A percentile compares a stretch with the other conserved stretches of the same genome.
These are phyloP conservation scores for Sceloporus tristichus DNA, from an alignment of 2,113 vertebrate species.

Conservation along the genomic window DNA sequence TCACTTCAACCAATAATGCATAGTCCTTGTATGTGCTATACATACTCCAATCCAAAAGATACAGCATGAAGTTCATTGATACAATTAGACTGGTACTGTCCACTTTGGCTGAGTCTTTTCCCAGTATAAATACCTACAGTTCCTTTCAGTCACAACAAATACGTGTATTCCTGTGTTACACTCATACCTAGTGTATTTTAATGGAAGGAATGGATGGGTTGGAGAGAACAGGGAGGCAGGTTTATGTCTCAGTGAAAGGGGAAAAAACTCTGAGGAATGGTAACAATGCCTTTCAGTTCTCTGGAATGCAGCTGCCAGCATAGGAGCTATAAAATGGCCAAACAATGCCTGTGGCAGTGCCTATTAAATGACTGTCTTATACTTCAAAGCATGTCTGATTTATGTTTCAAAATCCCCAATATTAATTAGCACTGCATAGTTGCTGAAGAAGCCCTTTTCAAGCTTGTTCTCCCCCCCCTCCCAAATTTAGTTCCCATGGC, in stretches of 20 bases:
- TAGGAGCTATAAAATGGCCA: background rate
- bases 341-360: constrained; percentile 29
- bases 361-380: constrained; percentile 25
- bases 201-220: background rate
- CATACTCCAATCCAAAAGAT: too few species aligned
- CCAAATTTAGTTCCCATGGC: too few species aligned
- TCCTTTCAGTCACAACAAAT: background rate
- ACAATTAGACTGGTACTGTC: background rate
- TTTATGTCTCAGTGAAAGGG: background rate
- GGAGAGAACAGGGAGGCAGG: too few species aligned
- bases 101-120: background rate
- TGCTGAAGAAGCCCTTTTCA: background rate
- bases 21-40: too few species aligned
- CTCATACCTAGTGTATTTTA: background rate
- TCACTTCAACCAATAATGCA: too few species aligned
- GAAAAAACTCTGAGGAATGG: background rate
- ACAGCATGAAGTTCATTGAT: background rate
- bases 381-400: constrained; percentile 33
- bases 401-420: constrained; percentile 26
- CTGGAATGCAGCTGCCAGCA: background rate
- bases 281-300: constrained; percentile 24
- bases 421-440: constrained; percentile 31
- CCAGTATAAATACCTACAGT: background rate
- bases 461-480: background rate
- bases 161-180: background rate